Percentiles rank a stretch among this genome's conserved stretches.
Conservation (phyloP, 2,888 invertebrate species). For the Rhimphoctona megacephalus region DNA sequence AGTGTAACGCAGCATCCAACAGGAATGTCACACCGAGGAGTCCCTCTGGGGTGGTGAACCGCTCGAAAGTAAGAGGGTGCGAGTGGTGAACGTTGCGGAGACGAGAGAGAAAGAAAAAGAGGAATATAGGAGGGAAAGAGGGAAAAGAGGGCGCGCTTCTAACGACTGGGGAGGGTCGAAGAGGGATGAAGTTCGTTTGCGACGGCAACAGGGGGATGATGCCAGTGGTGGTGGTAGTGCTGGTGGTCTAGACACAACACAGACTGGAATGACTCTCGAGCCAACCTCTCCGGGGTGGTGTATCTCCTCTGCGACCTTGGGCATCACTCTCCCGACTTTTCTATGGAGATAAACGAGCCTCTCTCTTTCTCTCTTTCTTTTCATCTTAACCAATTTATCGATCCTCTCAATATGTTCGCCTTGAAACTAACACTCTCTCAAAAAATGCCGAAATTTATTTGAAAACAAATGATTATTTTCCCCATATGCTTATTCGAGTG, state of each 20-base stretch:
- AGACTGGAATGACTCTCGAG: conserved; percentile 74
- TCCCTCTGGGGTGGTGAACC: conserved; percentile 30
- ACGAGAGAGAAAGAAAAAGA: conserved; percentile 56
- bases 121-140: conserved; percentile 45
- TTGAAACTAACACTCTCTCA: neutral
- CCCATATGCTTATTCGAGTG: neutral
- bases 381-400: conserved; percentile 20
- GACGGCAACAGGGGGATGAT: conserved; percentile 57
- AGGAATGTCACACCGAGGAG: conserved; percentile 22
- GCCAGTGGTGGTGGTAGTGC: conserved; percentile 64
- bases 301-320: conserved; percentile 78
- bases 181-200: conserved; percentile 66
- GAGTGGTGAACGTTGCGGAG: conserved; percentile 30
- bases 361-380: neutral
- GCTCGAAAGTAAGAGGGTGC: conserved; percentile 38
- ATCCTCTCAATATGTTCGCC: conserved; percentile 25
- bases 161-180: conserved; percentile 68
- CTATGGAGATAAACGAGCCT: conserved; percentile 79
- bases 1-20: conserved; percentile 23
- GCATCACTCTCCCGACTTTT: conserved; percentile 78
- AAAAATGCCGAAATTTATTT: neutral
- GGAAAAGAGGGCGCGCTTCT: conserved; percentile 63
- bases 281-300: conserved; percentile 48
- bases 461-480: neutral
- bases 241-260: conserved; percentile 82